Base-by-base conservation (phyloP, 2,888 invertebrate species). In the Liopterus haemorrhoidalis region DNA sequence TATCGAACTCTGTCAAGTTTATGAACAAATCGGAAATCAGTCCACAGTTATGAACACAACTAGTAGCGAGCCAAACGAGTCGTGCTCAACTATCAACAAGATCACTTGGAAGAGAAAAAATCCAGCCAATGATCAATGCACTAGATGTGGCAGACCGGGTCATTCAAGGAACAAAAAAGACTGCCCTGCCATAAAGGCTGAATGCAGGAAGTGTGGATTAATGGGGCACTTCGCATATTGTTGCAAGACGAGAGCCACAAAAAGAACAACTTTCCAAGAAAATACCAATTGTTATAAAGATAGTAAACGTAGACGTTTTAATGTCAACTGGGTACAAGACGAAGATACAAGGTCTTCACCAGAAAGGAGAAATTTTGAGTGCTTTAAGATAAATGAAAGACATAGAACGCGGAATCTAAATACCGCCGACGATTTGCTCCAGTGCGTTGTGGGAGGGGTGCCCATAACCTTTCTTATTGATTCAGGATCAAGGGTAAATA, bases 21-120 rank as follows among this genome's bases (percentile, higher is more conserved):
- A 46, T 19, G 46, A 40, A 41, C 40, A 46, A 73, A 61, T 81
- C 80, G 57, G 74, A 73, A 5, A 79, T 62, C 31, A 80, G 72
- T 78, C 79, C 79, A 58, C 70, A 75, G 52, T 32, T 4, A 43
- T 37, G 42, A 25, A 41, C 37, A 15, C n/a, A n/a, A 33, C 18
- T 9, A 11, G 11, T 18, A 33, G 12, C 12, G 33, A 18, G 11
- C 33, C 18, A 18, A 33, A n/a, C 20, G 11, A 18, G 9, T 18
- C 33, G 2, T 3, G 5, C 33, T 5, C 14, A 3, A 16, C 31
- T 6, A 9, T 31, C 8, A 31, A 31, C 18, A 31, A 31, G 9
- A 31, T 31, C 14, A 15, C 8, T 4, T 9, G 9, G 5, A 31
- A 9, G 5, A 31, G 14, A 31, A 6, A n/a, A 4, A n/a, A n/a